Evolutionary conservation across 37 sponge, comb jelly and placozoan species (phyloP).

Genomic region (Diacarnus erythraeanus): DNA sequence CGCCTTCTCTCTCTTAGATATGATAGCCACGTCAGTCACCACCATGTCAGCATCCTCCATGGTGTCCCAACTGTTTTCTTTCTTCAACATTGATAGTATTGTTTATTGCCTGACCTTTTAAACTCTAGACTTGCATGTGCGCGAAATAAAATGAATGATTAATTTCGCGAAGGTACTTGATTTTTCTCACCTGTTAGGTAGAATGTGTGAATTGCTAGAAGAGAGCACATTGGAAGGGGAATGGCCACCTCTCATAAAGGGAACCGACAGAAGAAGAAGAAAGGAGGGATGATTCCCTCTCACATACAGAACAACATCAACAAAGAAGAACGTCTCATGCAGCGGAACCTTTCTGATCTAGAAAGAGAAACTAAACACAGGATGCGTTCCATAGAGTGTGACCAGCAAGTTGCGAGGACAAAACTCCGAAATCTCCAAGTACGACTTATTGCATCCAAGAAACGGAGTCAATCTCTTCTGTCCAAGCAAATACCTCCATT

Average conservation of each 20-base stretch:
- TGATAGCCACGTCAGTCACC: slow-evolving; percentile 43
- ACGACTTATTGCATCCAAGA: neutral
- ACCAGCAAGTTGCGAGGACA: slow-evolving; percentile 5
- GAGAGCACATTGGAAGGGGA: no score
- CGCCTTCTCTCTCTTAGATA: slow-evolving; percentile 53
- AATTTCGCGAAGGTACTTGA: neutral
- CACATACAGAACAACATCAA: slow-evolving; percentile 15
- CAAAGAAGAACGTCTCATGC: slow-evolving; percentile 9
- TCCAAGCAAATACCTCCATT: neutral
- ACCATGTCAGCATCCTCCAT: slow-evolving; percentile 25
- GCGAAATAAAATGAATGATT: no score
- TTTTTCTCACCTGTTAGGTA: neutral
- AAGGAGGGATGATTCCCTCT: neutral
- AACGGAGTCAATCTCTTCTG: neutral
- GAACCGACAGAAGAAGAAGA: neutral
- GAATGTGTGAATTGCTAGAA: neutral
- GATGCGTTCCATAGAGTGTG: neutral
- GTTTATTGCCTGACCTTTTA: neutral
- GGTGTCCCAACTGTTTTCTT: slow-evolving; percentile 11
- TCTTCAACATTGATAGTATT: neutral
- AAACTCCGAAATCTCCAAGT: neutral
- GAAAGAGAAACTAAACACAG: slow-evolving; percentile 1
- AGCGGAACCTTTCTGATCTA: slow-evolving; percentile 2
- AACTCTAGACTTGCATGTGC: neutral
- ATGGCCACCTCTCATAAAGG: neutral